Evolutionary conservation across 2,797 vertebrate species (phyloP), one percentile per base, ranked within the genome.

Genomic region (Acestrorhynchus altus): DNA sequence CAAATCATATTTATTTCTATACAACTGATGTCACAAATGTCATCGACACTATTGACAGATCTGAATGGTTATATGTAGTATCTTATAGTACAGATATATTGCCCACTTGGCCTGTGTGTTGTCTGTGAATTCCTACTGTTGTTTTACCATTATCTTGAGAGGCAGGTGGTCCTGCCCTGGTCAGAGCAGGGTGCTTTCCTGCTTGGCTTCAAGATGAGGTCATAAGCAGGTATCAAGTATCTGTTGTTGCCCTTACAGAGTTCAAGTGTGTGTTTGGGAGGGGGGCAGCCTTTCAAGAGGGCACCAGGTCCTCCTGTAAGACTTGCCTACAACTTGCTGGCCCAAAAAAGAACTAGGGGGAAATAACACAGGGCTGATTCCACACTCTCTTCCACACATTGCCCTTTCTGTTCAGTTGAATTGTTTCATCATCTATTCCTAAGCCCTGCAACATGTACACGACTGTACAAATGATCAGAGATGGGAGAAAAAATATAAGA

Each of bases 141-240:
- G 80, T 84, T 83, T 60, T 64, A 46, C 49, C 13, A 4, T 59
- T 1, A 42, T 77, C 72, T 79, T 44, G 63, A 60, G 28, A 26
- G 87, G 86, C 84, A 87, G 88, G 84, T 91, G 83, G 86, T 86
- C 80, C 60, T 74, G 78, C 66, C 84, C 88, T 87, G 87, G 85
- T 88, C 83, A 31, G 80, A 75, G 82, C 83, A 79, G 59, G 90
- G 90, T 87, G 88, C 83, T 90, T 91, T 88, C 91, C 91, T 84
- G 81, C 75, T 82, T 72, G 82, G 85, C 81, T 86, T 66, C 20
- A 47, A 31, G 54, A 26, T 56, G 59, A 80, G 44, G 47, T 47
- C 42, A 31, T 64, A 46, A 73, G 66, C 79, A 59, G 84, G 86
- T 89, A 87, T 93, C 88, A 87, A 81, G 86, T 90, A 82, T 83